These are phyloP conservation scores for Platorchestia sp. DNA, from an alignment of 1,140 invertebrate genomes.

Conservation along the genomic window DNA sequence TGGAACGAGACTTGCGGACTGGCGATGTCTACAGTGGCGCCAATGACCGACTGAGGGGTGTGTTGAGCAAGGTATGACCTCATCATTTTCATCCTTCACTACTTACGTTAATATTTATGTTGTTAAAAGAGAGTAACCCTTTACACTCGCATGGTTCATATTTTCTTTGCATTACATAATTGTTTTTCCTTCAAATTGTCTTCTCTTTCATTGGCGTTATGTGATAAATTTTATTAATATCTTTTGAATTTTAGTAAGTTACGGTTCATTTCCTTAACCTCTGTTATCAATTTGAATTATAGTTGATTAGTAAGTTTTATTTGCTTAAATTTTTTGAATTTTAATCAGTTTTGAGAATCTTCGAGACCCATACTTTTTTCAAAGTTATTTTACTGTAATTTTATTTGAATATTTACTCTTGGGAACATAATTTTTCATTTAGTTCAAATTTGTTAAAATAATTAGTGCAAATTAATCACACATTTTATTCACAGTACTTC, in stretches of 20 bases:
- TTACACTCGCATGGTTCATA: background rate
- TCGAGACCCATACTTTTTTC: too few relatives aligned
- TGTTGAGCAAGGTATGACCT: background rate
- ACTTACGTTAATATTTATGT: background rate
- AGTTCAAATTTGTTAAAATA: too few relatives aligned
- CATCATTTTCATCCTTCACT: background rate
- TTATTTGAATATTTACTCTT: too few relatives aligned
- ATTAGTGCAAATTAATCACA: too few relatives aligned
- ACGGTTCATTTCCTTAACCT: background rate
- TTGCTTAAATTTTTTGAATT: too few relatives aligned
- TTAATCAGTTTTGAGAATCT: too few relatives aligned
- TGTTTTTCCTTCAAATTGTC: background rate
- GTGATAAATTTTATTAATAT: background rate
- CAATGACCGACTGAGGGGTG: background rate
- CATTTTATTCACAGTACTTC: too few relatives aligned
- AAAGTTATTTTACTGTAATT: too few relatives aligned
- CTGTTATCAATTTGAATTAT: too few relatives aligned
- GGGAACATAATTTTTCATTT: too few relatives aligned
- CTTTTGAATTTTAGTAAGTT: background rate
- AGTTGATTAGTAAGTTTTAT: too few relatives aligned
- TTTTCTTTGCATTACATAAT: background rate
- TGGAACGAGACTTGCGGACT: slow-evolving; percentile 5
- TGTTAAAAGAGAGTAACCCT: too few relatives aligned
- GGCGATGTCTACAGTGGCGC: background rate
- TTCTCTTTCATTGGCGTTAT: background rate